phyloP scores from a whole-genome alignment of 2,888 invertebrate species.

The Cheilosia urbana region DNA sequence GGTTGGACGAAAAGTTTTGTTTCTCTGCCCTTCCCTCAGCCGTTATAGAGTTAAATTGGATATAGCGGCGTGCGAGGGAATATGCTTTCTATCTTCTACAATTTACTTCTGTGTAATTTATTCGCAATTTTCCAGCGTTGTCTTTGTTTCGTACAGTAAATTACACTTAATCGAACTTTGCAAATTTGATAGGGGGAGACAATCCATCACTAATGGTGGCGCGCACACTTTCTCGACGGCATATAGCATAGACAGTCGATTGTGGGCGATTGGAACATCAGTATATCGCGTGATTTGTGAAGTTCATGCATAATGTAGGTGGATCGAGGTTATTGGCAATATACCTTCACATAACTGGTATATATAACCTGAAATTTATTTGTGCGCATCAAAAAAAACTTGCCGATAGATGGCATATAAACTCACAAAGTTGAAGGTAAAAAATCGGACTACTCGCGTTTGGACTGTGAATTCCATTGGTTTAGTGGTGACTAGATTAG shows the following conservation, averaged over 20 bases:
- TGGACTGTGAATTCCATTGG: not conserved
- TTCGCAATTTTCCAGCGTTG: constrained; percentile 37
- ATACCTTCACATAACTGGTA: constrained; percentile 7
- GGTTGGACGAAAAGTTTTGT: not conserved
- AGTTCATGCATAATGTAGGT: constrained; percentile 51
- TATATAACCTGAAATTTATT: constrained; percentile 28
- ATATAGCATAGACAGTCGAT: not conserved
- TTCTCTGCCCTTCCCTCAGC: not conserved
- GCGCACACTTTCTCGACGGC: constrained; percentile 19
- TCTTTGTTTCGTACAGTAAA: constrained; percentile 53
- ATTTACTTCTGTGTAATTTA: constrained; percentile 32
- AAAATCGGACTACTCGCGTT: not conserved
- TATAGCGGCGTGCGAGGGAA: not conserved
- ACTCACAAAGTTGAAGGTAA: not conserved
- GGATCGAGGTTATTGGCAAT: constrained; percentile 57
- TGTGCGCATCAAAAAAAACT: constrained; percentile 3
- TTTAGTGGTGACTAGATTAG: too few species aligned
- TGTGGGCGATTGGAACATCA: constrained; percentile 23
- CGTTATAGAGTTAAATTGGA: constrained; percentile 8
- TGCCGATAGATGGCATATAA: not conserved
- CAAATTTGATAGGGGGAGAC: not conserved
- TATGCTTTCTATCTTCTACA: not conserved
- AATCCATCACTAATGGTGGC: not conserved
- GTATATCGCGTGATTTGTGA: constrained; percentile 56
- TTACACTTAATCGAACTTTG: constrained; percentile 50